A percentile compares a stretch with the other conserved stretches of the same genome.
Evolutionary conservation across 2,797 vertebrate species (phyloP).

Genomic region (Acestrorhynchus altus): DNA sequence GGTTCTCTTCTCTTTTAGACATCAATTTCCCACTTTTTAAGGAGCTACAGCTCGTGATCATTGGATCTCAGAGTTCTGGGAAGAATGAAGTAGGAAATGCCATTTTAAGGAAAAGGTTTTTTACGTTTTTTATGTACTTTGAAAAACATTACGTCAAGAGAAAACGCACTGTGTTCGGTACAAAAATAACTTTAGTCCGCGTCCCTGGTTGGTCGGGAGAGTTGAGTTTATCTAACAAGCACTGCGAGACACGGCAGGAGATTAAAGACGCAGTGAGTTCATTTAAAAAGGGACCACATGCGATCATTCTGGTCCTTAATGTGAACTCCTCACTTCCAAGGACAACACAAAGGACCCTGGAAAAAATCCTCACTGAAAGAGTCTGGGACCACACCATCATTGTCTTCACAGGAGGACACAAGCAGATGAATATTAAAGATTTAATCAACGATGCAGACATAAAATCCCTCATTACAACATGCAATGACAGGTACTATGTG

Average conservation of each 20-base stretch:
- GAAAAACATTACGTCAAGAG: neutral
- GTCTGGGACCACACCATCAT: conserved; percentile 14
- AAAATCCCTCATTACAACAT: neutral
- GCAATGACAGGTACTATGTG: neutral
- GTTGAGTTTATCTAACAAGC: neutral
- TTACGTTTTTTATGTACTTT: neutral
- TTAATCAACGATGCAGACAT: neutral
- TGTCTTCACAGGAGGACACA: neutral
- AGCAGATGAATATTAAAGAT: neutral
- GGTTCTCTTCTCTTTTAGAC: neutral
- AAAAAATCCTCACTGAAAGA: neutral
- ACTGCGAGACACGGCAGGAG: neutral
- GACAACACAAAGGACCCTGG: neutral
- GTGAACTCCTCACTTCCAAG: neutral
- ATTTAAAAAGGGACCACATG: neutral
- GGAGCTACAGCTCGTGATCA: neutral
- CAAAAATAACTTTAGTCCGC: neutral
- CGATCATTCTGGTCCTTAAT: neutral
- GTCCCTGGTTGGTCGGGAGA: neutral
- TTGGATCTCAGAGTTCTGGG: neutral
- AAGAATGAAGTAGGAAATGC: neutral
- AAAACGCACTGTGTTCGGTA: neutral
- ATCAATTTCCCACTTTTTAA: neutral
- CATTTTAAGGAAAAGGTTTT: neutral
- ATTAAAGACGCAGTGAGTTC: neutral